Percentiles rank a stretch among this genome's conserved stretches.
Conservation (phyloP, 2,888 invertebrate genomes). For the Automeris io region DNA sequence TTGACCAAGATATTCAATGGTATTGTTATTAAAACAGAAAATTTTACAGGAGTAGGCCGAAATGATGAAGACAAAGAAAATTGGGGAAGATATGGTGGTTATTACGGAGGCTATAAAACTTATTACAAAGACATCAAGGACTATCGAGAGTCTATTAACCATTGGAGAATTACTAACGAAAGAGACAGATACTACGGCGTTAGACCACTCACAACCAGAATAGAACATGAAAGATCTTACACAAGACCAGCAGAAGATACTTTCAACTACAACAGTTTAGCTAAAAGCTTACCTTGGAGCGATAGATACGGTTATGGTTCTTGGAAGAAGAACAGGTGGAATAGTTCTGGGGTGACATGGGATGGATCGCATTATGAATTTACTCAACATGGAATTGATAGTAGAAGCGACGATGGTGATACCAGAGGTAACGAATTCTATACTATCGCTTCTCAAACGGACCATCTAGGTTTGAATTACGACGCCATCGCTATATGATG, state of each 20-base stretch:
- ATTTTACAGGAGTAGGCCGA: slow-evolving; percentile 37
- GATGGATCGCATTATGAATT: slow-evolving; percentile 42
- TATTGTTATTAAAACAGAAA: not conserved
- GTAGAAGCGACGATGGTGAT: slow-evolving; percentile 38
- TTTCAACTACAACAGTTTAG: slow-evolving; percentile 64
- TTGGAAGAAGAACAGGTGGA: slow-evolving; percentile 58
- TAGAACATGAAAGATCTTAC: slow-evolving; percentile 9
- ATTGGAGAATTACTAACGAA: slow-evolving; percentile 71
- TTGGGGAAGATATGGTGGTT: slow-evolving; percentile 80
- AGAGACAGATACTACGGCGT: slow-evolving; percentile 45
- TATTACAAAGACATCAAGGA: slow-evolving; percentile 61
- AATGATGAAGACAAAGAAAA: slow-evolving; percentile 55
- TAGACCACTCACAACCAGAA: slow-evolving; percentile 27
- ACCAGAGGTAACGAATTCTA: slow-evolving; percentile 34
- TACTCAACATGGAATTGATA: slow-evolving; percentile 29
- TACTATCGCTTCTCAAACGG: not conserved
- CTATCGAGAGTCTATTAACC: slow-evolving; percentile 60
- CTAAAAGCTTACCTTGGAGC: slow-evolving; percentile 31
- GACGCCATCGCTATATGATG: no score
- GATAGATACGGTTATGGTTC: slow-evolving; percentile 46
- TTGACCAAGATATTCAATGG: not conserved
- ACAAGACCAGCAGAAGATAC: slow-evolving; percentile 27
- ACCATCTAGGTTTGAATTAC: no score
- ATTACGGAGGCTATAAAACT: slow-evolving; percentile 61
- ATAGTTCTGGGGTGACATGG: slow-evolving; percentile 32